Evolutionary conservation across 2,797 vertebrate species (phyloP), one percentile per base, ranked within the genome.

Genomic region (Crypturellus tataupa): DNA sequence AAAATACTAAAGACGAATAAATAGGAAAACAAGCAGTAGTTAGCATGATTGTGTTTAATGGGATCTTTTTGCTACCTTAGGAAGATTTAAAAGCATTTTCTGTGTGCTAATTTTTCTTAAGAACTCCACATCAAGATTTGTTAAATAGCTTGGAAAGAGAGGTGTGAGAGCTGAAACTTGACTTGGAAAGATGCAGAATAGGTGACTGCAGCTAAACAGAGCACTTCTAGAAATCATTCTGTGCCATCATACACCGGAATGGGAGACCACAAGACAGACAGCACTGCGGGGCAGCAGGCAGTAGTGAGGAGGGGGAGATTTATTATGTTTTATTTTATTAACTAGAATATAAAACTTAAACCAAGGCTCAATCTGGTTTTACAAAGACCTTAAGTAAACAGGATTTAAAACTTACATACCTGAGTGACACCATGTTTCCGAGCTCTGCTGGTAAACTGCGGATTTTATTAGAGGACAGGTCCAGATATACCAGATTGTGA

Each of bases 341-440:
- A 65, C 35, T 81, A 64, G 12, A 67, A 42, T 1, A 8, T 12
- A 67, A 51, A 35, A 82, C 58, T 8, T 6, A 59, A 10, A 37
- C 44, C 85, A 65, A 75, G 90, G 80, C 55, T 24, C 47, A 37
- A 84, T 47, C 18, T 27, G 23, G 3, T 73, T 60, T 70, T 69
- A 42, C 46, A 44, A 49, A 72, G 42, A 27, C 11, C 62, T 1
- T 2, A 60, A 35, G 31, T 47, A 59, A 60, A 19, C 6, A 9
- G 31, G 39, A 60, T 19, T 29, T 58, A 27, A 12, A 29, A 33
- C 51, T 46, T 78, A 42, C 92, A 89, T 47, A 99, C 99, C 99
- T 99, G 99, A 99, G 99, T 99, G 99, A 99, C 97, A 99, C 99
- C 99, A 99, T 99, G 99, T 99, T 99, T 98, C 99, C 99, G 97